Evolutionary conservation across 2,797 vertebrate species (phyloP).

Genomic region (Cryptoprocta ferox): DNA sequence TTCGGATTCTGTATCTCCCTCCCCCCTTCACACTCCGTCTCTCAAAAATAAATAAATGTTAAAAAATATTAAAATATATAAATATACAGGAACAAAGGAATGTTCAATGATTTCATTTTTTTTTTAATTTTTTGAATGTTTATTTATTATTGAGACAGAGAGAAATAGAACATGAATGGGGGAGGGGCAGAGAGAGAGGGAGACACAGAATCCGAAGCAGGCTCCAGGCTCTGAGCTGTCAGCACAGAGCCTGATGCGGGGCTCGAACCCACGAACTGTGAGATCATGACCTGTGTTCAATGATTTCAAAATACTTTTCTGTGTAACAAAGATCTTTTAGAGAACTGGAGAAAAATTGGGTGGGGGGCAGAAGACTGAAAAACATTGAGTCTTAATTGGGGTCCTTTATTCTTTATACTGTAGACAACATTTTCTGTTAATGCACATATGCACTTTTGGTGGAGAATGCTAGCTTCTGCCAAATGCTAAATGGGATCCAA

Average conservation of each 20-base stretch:
- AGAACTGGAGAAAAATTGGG: neutral
- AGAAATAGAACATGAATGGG: too few species aligned
- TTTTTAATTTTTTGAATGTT: too few species aligned
- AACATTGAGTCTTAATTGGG: neutral
- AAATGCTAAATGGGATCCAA: neutral
- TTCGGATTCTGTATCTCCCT: too few species aligned
- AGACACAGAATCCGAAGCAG: too few species aligned
- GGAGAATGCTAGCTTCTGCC: neutral
- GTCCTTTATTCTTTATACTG: neutral
- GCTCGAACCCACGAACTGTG: too few species aligned
- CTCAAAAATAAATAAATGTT: too few species aligned
- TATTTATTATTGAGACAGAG: too few species aligned
- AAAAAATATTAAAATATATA: neutral
- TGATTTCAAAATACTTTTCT: neutral
- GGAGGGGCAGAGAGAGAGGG: too few species aligned
- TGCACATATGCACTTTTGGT: neutral
- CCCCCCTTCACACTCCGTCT: too few species aligned
- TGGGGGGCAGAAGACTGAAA: neutral
- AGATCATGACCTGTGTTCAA: too few species aligned
- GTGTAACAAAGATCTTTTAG: neutral
- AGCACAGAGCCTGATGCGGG: too few species aligned
- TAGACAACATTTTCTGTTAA: neutral
- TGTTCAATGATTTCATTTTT: neutral
- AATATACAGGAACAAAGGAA: neutral
- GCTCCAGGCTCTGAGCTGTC: too few species aligned